A percentile compares a stretch with the other conserved stretches of the same genome.
Evolutionary conservation across 2,113 vertebrate genomes (phyloP).

Genomic region (Eurypyga helias): DNA sequence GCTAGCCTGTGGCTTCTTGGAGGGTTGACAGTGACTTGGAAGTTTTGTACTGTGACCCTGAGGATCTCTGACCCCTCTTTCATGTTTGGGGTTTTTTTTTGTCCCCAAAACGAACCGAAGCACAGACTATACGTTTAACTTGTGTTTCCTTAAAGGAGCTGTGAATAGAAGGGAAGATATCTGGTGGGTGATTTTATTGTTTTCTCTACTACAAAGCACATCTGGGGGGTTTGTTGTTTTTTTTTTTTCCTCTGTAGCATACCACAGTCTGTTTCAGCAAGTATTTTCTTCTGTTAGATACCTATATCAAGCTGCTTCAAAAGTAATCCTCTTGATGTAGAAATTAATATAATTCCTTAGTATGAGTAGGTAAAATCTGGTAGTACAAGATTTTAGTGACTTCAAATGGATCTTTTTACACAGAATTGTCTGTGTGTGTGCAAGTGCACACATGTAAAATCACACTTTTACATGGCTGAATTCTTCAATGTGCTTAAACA

Average conservation of each 20-base stretch:
- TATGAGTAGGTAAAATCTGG: background rate
- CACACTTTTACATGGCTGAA: background rate
- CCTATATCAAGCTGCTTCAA: background rate
- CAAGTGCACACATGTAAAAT: background rate
- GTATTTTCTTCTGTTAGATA: background rate
- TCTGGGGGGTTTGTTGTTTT: background rate
- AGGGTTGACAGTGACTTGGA: background rate
- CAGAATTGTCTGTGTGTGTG: background rate
- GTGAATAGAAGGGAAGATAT: background rate
- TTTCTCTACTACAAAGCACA: background rate
- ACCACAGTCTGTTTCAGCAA: background rate
- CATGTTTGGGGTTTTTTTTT: no score
- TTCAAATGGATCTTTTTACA: background rate
- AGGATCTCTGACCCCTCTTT: background rate
- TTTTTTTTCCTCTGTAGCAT: background rate
- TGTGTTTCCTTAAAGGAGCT: background rate
- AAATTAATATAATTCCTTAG: background rate
- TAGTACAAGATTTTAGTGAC: background rate
- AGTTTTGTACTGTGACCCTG: background rate
- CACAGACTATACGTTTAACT: background rate
- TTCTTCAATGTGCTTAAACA: conserved; percentile 1
- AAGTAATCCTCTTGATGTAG: background rate
- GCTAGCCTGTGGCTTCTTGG: background rate
- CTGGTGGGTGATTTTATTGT: background rate
- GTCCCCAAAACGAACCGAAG: background rate